phyloP scores from a whole-genome alignment of 1,140 invertebrate species.

The Lordiphosa collinella region DNA sequence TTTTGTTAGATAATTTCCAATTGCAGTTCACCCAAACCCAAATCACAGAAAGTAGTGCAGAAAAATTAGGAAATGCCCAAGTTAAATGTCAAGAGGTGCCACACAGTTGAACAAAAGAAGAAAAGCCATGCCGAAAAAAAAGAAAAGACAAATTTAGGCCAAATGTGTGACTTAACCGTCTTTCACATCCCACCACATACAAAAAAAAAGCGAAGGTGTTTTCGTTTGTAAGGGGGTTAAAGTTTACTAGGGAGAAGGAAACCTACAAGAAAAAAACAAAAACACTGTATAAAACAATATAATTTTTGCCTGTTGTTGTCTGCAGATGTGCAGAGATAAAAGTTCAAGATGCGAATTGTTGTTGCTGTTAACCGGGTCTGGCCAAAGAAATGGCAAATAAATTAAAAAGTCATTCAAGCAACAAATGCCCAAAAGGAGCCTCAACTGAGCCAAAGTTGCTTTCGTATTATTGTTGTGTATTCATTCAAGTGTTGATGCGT shows the following conservation, averaged over 20 bases:
- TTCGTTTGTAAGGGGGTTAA: constrained; percentile 68
- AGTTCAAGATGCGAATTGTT: constrained; percentile 68
- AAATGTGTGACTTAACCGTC: constrained; percentile 76
- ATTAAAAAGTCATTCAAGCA: constrained; percentile 77
- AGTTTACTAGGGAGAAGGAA: constrained; percentile 58
- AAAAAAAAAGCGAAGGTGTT: constrained; percentile 41
- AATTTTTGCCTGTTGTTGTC: constrained; percentile 57
- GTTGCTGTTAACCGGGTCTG: constrained; percentile 33
- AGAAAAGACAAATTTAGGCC: constrained; percentile 74
- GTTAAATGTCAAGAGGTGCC: constrained; percentile 73
- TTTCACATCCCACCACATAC: constrained; percentile 56
- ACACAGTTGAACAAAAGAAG: constrained; percentile 69
- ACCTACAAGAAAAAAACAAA: constrained; percentile 36
- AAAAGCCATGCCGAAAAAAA: constrained; percentile 57
- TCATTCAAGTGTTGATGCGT: constrained; percentile 73
- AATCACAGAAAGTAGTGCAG: constrained; percentile 62
- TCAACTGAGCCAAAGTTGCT: constrained; percentile 18
- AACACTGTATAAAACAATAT: constrained; percentile 70
- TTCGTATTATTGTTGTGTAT: constrained; percentile 24
- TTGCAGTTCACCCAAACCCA: constrained; percentile 23
- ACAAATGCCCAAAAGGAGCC: constrained; percentile 53
- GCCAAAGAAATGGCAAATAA: constrained; percentile 77
- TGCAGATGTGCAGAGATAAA: constrained; percentile 71
- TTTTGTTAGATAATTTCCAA: constrained; percentile 63
- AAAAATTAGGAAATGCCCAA: constrained; percentile 60